Base-by-base conservation (phyloP, 2,113 vertebrate species). In the Dolichotis patagonum region DNA sequence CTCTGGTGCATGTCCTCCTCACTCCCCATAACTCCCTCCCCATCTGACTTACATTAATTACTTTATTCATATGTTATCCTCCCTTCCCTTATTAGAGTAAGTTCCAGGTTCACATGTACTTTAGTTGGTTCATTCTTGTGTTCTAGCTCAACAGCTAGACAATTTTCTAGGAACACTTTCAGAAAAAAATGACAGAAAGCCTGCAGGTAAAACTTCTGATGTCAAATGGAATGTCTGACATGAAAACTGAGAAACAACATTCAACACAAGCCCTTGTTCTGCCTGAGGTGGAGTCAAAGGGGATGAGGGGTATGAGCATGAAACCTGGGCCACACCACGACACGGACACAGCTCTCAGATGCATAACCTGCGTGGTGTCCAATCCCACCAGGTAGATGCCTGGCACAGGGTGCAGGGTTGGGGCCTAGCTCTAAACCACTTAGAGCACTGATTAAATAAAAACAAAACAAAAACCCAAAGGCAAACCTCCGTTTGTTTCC, bases 161-260 rank as follows among this genome's bases (percentile, higher is more conserved):
- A 56, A 84, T 60, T 88, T 32, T 83, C 20, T 24, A 86, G 1
- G 22, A 95, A 60, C 22, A 86, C 9, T 86, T 93, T 77, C 38
- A 90, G 41, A 82, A 16, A 24, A 94, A 88, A 84, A 24, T 7
- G 13, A 63, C 96, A 93, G 17, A 73, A 97, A 60, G 10, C 28
- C 62, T 56, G 5, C 9, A 87, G 92, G 22, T 30, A 58, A 46
- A 46, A 63, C 13, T 90, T 52, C 43, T 81, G 9, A 75, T 78
- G 80, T 87, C 80, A 91, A 52, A 78, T 5, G 65, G 43, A 88
- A 85, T 52, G 28, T 43, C 63, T 28, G 28, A 7, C 67, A 73
- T 35, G 30, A 83, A 88, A 88, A 32, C 38, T 84, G n/a, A 52
- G 24, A 43, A 78, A 58, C 2, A 60, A 4, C 1, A 84, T 26